A percentile compares a stretch with the other conserved stretches of the same genome.
Conservation (phyloP, 1,140 invertebrate species). For the Trinorchestia longiramus region DNA sequence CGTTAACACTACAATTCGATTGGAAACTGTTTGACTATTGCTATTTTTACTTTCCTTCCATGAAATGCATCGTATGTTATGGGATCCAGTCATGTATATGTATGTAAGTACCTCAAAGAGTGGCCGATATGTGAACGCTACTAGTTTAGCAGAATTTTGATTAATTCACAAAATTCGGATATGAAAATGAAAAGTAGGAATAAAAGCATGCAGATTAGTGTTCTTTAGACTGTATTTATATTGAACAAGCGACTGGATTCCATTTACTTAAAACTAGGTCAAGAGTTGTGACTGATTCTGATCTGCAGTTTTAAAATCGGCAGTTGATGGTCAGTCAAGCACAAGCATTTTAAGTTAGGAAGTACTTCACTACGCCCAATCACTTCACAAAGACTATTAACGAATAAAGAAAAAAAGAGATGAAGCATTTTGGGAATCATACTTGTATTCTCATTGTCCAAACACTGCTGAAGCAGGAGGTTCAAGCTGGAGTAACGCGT, state of each 20-base stretch:
- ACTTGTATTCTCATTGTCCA: background rate
- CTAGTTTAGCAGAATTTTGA: background rate
- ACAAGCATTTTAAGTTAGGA: background rate
- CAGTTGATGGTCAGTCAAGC: background rate
- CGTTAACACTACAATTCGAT: no score
- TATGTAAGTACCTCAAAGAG: no score
- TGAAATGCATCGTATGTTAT: no score
- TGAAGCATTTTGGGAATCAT: background rate
- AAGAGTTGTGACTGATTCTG: background rate
- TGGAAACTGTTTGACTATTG: no score
- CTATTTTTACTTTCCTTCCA: no score
- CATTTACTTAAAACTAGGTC: background rate
- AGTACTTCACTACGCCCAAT: background rate
- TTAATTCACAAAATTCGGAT: background rate
- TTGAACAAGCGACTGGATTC: background rate
- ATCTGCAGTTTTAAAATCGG: background rate
- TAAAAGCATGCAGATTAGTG: background rate
- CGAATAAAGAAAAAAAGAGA: background rate
- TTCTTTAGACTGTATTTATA: background rate
- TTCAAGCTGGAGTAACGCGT: no score
- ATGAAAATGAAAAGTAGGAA: background rate
- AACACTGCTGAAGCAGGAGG: no score
- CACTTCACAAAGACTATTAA: background rate
- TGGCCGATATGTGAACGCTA: no score
- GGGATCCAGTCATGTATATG: no score